Evolutionary conservation across 92 coral and sea anemone genomes (phyloP).

Genomic region (Micromussa lordhowensis): DNA sequence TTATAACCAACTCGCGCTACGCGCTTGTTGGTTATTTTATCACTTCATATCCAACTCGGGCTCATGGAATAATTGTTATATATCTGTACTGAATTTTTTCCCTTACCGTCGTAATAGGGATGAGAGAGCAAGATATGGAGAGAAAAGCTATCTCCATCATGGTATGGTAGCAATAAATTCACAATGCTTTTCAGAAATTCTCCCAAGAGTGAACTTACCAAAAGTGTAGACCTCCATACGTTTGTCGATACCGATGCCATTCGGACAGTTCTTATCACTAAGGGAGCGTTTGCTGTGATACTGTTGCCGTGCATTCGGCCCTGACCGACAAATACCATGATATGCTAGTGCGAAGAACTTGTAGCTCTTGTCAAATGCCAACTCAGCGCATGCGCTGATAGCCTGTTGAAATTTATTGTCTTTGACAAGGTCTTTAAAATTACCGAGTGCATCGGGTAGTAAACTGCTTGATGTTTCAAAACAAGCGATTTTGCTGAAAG

Average conservation of each 20-base stretch:
- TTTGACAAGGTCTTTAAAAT: neutral
- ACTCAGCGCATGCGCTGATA: constrained; percentile 30
- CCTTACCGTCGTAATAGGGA: too few relatives aligned
- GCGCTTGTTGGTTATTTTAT: too few relatives aligned
- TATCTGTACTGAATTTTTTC: too few relatives aligned
- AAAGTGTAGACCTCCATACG: constrained; percentile 51
- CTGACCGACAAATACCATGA: constrained; percentile 54
- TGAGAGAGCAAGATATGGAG: too few relatives aligned
- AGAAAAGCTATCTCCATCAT: too few relatives aligned
- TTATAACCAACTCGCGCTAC: too few relatives aligned
- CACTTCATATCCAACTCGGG: too few relatives aligned
- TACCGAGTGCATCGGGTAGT: constrained; percentile 13
- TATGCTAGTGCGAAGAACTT: constrained; percentile 53
- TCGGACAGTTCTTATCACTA: constrained; percentile 17
- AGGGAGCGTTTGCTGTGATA: constrained; percentile 10
- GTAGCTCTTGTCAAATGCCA: constrained; percentile 53
- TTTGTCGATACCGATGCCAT: constrained; percentile 50
- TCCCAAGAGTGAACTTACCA: constrained; percentile 36
- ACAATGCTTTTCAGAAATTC: neutral
- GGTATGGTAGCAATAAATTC: too few relatives aligned
- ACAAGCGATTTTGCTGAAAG: constrained; percentile 32
- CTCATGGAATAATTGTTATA: too few relatives aligned
- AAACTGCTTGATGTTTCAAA: neutral
- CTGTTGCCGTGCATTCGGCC: constrained; percentile 12
- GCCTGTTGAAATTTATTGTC: neutral